Conservation (phyloP, 1,140 invertebrate genomes). For the Drosophila trapezifrons region DNA sequence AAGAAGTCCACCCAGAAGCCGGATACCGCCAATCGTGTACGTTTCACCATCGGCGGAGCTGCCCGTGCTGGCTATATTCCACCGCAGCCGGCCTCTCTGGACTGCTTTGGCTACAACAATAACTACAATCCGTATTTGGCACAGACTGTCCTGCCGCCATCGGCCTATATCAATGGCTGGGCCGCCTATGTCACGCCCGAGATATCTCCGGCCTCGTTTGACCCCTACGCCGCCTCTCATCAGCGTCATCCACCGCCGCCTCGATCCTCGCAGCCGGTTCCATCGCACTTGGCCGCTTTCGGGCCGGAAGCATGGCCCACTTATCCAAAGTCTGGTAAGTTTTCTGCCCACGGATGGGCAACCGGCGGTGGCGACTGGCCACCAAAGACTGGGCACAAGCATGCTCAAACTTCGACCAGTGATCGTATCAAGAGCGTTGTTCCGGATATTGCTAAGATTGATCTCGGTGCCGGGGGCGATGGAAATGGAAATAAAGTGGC, state of each 20-base stretch:
- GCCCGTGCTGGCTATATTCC: slow-evolving; percentile 60
- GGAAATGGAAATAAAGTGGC: background rate
- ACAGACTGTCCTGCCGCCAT: slow-evolving; percentile 58
- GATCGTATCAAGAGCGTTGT: slow-evolving; percentile 40
- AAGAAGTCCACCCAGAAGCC: slow-evolving; percentile 90
- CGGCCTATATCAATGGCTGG: slow-evolving; percentile 70
- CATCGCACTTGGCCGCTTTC: background rate
- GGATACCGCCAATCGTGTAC: slow-evolving; percentile 85
- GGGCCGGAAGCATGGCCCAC: background rate
- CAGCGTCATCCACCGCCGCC: slow-evolving; percentile 1
- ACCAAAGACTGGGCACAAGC: slow-evolving; percentile 42
- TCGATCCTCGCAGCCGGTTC: background rate
- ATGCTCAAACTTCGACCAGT: slow-evolving; percentile 4
- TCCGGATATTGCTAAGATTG: background rate
- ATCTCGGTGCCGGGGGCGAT: slow-evolving; percentile 24
- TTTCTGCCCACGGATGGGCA: slow-evolving; percentile 10
- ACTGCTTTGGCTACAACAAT: slow-evolving; percentile 37
- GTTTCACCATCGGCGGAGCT: slow-evolving; percentile 48
- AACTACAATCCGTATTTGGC: slow-evolving; percentile 58
- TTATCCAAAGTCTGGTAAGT: slow-evolving; percentile 25
- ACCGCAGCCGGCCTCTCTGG: slow-evolving; percentile 56
- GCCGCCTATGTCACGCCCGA: slow-evolving; percentile 61
- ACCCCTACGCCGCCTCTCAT: slow-evolving; percentile 1
- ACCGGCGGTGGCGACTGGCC: slow-evolving; percentile 24
- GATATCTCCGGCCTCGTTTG: background rate